A percentile compares a stretch with the other conserved stretches of the same genome.
Evolutionary conservation across 1,140 invertebrate species (phyloP).

Genomic region (Wasmannia auropunctata): DNA sequence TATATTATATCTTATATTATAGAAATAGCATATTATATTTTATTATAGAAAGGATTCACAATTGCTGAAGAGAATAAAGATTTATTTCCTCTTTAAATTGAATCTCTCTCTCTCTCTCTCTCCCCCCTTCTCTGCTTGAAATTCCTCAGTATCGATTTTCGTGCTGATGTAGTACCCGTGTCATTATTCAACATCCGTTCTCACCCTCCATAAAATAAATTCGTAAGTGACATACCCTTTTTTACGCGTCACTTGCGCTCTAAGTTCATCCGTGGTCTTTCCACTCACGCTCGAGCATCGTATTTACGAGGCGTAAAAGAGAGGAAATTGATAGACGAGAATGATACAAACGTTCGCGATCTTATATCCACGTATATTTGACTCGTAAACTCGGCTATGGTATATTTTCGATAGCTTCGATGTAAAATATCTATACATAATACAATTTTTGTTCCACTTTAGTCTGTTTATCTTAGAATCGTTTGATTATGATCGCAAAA

Average conservation of each 20-base stretch:
- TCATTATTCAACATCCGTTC: slow-evolving; percentile 6
- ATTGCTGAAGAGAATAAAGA: neutral
- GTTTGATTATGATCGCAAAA: slow-evolving; percentile 2
- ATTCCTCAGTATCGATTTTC: neutral
- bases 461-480: neutral
- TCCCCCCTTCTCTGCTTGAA: neutral
- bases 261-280: slow-evolving; percentile 39
- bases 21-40: no score
- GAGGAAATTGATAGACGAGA: slow-evolving; percentile 50
- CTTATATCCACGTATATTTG: slow-evolving; percentile 29
- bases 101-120: neutral
- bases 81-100: neutral
- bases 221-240: slow-evolving; percentile 64
- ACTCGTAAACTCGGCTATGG: slow-evolving; percentile 26
- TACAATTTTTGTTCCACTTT: neutral
- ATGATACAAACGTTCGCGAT: slow-evolving; percentile 28
- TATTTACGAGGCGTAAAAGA: slow-evolving; percentile 72
- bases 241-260: slow-evolving; percentile 65
- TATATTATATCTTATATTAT: no score
- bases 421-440: neutral
- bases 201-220: slow-evolving; percentile 66
- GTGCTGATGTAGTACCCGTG: neutral
- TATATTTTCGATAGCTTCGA: neutral
- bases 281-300: slow-evolving; percentile 25
- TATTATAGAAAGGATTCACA: neutral